Conservation (phyloP, 1,140 invertebrate species). For the Ruditapes philippinarum region DNA sequence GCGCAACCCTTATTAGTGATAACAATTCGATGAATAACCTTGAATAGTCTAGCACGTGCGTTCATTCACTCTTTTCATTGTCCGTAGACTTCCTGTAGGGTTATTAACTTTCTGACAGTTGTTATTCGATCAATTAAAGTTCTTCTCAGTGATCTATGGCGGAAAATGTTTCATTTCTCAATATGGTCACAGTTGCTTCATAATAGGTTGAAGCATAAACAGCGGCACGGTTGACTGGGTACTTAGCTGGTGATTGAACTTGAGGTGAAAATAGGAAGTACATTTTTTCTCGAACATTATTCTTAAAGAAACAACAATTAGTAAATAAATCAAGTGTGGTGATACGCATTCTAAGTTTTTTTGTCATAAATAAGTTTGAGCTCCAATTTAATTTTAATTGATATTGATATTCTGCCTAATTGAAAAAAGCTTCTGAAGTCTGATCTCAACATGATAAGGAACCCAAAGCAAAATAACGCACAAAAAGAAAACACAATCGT, state of each 20-base stretch:
- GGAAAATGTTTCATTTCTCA: conserved; percentile 24
- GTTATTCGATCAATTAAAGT: conserved; percentile 54
- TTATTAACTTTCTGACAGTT: conserved; percentile 66
- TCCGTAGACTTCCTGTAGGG: conserved; percentile 43
- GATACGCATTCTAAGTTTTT: too few relatives aligned
- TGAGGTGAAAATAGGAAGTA: too few relatives aligned
- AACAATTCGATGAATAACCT: conserved; percentile 54
- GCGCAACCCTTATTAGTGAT: conserved; percentile 61
- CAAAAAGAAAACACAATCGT: background rate
- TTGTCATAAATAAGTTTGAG: too few relatives aligned
- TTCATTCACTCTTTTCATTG: conserved; percentile 39
- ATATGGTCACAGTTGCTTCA: conserved; percentile 25
- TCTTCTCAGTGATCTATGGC: conserved; percentile 22
- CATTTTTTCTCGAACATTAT: too few relatives aligned
- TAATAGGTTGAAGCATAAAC: conserved; percentile 8
- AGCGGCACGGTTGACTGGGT: background rate
- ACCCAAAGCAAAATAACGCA: background rate
- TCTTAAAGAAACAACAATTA: too few relatives aligned
- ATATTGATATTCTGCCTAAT: too few relatives aligned
- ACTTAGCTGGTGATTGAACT: background rate
- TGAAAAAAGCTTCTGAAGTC: conserved; percentile 3
- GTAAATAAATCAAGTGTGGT: too few relatives aligned
- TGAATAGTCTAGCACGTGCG: conserved; percentile 63
- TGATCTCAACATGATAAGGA: background rate
- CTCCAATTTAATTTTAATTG: too few relatives aligned